Conservation (phyloP, 2,888 invertebrate genomes). For the Rotaria sp. region DNA sequence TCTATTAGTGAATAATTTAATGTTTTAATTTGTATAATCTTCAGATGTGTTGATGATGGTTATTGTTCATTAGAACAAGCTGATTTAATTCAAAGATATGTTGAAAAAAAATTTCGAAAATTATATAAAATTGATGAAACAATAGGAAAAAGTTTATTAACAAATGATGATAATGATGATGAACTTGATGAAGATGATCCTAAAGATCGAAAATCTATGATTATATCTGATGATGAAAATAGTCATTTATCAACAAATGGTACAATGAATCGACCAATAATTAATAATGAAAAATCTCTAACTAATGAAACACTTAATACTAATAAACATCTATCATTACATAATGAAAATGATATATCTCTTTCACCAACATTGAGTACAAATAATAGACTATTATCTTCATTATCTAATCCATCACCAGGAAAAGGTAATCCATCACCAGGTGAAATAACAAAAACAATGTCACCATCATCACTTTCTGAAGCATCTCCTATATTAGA, state of each 20-base stretch:
- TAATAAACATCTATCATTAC: neutral
- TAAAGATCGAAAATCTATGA: neutral
- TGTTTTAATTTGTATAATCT: neutral
- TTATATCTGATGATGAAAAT: neutral
- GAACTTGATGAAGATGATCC: neutral
- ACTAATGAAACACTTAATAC: neutral
- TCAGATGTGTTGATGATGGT: constrained; percentile 19
- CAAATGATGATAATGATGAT: neutral
- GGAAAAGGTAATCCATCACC: neutral
- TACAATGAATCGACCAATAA: neutral
- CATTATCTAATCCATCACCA: neutral
- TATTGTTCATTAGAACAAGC: neutral
- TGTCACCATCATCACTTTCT: constrained; percentile 19
- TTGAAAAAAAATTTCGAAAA: neutral
- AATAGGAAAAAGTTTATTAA: neutral
- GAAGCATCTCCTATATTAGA: constrained; percentile 19
- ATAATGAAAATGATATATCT: neutral
- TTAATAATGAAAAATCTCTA: neutral
- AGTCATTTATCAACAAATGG: neutral
- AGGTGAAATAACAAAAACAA: neutral
- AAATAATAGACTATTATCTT: neutral
- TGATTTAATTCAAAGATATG: neutral
- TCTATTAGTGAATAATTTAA: too few species aligned
- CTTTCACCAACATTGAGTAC: neutral
- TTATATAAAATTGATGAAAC: constrained; percentile 29